Evolutionary conservation across 2,797 vertebrate genomes (phyloP), one percentile per base, ranked within the genome.

Genomic region (Salarias fasciatus): DNA sequence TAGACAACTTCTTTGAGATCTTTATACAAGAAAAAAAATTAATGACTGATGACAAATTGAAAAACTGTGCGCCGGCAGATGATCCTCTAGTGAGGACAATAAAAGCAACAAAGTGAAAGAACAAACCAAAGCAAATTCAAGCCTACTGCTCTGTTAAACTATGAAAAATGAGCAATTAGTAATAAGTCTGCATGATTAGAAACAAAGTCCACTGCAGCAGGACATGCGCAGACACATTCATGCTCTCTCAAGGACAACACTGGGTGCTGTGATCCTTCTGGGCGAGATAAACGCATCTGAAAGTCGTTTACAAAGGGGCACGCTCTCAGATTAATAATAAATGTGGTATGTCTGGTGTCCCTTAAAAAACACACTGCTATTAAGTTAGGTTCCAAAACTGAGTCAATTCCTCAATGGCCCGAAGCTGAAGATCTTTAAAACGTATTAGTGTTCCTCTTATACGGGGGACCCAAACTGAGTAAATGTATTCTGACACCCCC

Each of bases 371-470:
- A 13, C 14, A 63, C 24, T 47, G 7, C 10, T 57, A 73, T 77
- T 62, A 78, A 60, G 48, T 63, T 63, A n/a, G n/a, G 24, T 44
- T 36, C 45, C 33, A 75, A n/a, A 78, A 75, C 12, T 56, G 30
- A 81, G 33, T 31, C 53, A 66, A 70, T 75, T 47, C 37, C 33
- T 65, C 2, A 11, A 61, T 43, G 47, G 60, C 86, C 73, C 0
- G 10, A 62, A 74, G 84, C 72, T 69, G 13, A 33, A 37, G 46
- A 70, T 81, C 44, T 60, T 77, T 81, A 61, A 76, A 80, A 80
- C 63, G 72, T 72, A 86, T 76, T 75, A 79, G 56, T 15, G 72
- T 73, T 80, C 29, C 13, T 72, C 59, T 77, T 72, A 61, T 55
- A 70, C 35, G 30, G 36, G 24, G 55, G n/a, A 57, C 65, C 59